These are phyloP conservation scores for Gallinago stenura DNA, from an alignment of 2,797 vertebrate species.

Conservation along the genomic window DNA sequence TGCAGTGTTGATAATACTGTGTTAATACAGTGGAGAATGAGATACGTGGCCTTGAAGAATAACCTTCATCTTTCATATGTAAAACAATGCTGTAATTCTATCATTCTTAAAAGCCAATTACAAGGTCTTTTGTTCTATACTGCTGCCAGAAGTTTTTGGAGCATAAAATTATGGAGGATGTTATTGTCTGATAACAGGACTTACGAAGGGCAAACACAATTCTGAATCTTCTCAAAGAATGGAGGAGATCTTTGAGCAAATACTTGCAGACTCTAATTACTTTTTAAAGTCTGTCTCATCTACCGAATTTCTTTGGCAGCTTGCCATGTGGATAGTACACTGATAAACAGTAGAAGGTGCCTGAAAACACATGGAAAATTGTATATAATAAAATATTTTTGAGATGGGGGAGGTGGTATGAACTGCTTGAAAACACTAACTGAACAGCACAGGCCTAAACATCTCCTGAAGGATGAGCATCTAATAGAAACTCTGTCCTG, in stretches of 20 bases:
- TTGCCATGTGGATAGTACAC: neutral
- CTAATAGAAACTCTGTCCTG: neutral
- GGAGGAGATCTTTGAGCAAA: conserved; percentile 10
- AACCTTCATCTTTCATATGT: conserved; percentile 16
- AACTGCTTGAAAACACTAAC: neutral
- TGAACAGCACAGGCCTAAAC: neutral
- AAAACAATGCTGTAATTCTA: conserved; percentile 52
- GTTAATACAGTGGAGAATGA: neutral
- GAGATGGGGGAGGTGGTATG: neutral
- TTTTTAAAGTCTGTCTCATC: neutral
- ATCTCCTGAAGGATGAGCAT: neutral
- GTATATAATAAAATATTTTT: neutral
- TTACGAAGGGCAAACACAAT: conserved; percentile 42
- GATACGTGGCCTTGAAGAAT: conserved; percentile 32
- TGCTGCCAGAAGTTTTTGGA: conserved; percentile 58
- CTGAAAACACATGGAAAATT: neutral
- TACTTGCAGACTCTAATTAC: conserved; percentile 1
- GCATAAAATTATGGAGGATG: conserved; percentile 47
- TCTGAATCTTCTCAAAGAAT: conserved; percentile 8
- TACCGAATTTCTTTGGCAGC: conserved; percentile 17
- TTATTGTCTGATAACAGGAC: conserved; percentile 51
- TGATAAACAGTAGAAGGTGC: neutral
- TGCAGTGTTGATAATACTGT: neutral
- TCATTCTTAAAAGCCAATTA: conserved; percentile 61
- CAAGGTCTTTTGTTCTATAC: conserved; percentile 56